phyloP scores from a whole-genome alignment of 2,888 invertebrate genomes.

The Hecatera dysodea region DNA sequence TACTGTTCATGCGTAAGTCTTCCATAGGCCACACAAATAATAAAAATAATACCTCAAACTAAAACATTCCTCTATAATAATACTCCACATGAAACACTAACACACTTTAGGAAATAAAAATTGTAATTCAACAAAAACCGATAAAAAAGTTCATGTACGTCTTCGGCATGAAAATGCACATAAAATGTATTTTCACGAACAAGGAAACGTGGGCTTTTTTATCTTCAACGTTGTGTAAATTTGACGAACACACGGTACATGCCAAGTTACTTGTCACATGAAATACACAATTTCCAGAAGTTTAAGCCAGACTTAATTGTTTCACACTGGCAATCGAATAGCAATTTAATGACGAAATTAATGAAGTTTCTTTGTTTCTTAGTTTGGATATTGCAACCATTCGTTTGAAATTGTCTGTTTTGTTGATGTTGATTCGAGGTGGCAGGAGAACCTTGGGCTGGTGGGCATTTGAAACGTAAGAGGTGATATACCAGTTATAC shows the following conservation, averaged over 20 bases:
- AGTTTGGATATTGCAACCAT: too few species aligned
- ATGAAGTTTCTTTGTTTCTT: too few species aligned
- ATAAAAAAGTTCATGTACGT: conserved; percentile 37
- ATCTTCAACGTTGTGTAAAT: conserved; percentile 40
- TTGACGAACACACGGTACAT: conserved; percentile 22
- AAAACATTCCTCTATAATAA: background rate
- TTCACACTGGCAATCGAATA: conserved; percentile 7
- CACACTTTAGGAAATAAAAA: conserved; percentile 11
- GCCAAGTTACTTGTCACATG: conserved; percentile 10
- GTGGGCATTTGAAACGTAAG: too few species aligned
- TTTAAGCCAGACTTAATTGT: background rate
- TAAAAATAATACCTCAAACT: background rate
- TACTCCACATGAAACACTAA: background rate
- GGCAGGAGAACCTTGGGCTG: too few species aligned
- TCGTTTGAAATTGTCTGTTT: too few species aligned
- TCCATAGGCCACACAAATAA: background rate
- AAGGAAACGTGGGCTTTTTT: conserved; percentile 58
- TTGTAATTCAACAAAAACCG: conserved; percentile 24
- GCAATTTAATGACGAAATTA: too few species aligned
- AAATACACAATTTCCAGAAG: conserved; percentile 8
- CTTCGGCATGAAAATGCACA: conserved; percentile 52
- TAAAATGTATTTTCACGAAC: conserved; percentile 55
- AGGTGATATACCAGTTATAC: too few species aligned
- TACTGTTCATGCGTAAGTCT: background rate
- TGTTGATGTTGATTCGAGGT: too few species aligned